Conservation (phyloP, 2,113 vertebrate species). For the Telmatochromis sp. region DNA sequence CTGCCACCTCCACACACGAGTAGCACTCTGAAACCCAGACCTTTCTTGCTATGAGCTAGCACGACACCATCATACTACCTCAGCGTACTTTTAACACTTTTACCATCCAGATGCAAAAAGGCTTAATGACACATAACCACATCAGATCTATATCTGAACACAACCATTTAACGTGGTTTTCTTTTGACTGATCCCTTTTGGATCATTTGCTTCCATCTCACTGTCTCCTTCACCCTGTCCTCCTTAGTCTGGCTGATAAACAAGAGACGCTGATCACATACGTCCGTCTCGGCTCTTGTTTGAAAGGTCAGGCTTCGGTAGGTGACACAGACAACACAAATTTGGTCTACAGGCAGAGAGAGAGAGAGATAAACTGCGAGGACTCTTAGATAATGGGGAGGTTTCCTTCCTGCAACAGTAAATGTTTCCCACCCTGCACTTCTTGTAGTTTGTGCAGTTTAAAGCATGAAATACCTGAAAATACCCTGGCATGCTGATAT, state of each 20-base stretch:
- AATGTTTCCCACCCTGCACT: not conserved
- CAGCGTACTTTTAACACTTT: not conserved
- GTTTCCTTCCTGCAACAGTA: not conserved
- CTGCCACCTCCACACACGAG: not conserved
- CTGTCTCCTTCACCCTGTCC: not conserved
- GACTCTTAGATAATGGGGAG: not conserved
- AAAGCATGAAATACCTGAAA: not conserved
- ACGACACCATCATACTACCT: not conserved
- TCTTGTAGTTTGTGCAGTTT: not conserved
- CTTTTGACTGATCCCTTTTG: not conserved
- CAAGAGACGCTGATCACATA: not conserved
- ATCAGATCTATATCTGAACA: not conserved
- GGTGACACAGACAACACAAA: not conserved
- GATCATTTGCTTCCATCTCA: not conserved
- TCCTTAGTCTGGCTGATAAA: not conserved
- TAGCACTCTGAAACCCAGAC: not conserved
- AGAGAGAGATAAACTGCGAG: not conserved
- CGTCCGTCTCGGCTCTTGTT: not conserved
- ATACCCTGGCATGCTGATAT: not conserved
- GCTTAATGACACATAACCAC: not conserved
- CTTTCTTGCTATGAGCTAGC: not conserved
- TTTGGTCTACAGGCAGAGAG: not conserved
- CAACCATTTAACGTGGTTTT: not conserved
- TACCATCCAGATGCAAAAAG: not conserved
- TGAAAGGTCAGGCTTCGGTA: not conserved